Percentiles rank a stretch among this genome's conserved stretches.
Conservation (phyloP, 2,888 invertebrate species). For the Poecilus cupreus region DNA sequence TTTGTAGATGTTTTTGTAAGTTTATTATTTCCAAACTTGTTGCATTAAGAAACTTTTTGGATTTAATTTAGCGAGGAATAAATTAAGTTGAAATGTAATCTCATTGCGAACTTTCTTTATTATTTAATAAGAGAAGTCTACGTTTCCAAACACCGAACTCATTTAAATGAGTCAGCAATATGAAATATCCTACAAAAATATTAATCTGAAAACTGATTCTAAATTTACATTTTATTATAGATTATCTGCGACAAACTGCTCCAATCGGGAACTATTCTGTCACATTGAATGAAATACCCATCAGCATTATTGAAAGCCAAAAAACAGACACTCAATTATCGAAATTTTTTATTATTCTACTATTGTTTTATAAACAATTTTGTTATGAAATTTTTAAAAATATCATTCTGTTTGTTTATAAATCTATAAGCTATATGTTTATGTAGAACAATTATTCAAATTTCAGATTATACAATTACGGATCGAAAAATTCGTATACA, state of each 20-base stretch:
- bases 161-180: slow-evolving; percentile 27
- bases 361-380: too few relatives aligned
- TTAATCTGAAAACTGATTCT: slow-evolving; percentile 34
- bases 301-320: too few relatives aligned
- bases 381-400: too few relatives aligned
- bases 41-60: slow-evolving; percentile 55
- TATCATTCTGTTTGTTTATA: too few relatives aligned
- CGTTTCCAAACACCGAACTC: slow-evolving; percentile 23
- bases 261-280: too few relatives aligned
- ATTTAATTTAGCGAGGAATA: slow-evolving; percentile 54
- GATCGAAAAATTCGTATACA: too few relatives aligned
- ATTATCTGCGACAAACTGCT: background rate
- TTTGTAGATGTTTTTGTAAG: slow-evolving; percentile 41
- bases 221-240: background rate
- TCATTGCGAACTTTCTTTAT: slow-evolving; percentile 50
- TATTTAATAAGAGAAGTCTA: slow-evolving; percentile 46
- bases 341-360: too few relatives aligned
- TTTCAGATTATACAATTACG: too few relatives aligned
- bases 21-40: slow-evolving; percentile 57
- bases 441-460: too few relatives aligned
- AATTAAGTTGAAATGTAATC: slow-evolving; percentile 55
- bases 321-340: too few relatives aligned
- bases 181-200: background rate
- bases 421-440: too few relatives aligned
- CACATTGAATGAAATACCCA: too few relatives aligned